A percentile compares a stretch with the other conserved stretches of the same genome.
These are phyloP conservation scores for Rhodinocichla rosea DNA, from an alignment of 2,113 vertebrate species.

Conservation along the genomic window DNA sequence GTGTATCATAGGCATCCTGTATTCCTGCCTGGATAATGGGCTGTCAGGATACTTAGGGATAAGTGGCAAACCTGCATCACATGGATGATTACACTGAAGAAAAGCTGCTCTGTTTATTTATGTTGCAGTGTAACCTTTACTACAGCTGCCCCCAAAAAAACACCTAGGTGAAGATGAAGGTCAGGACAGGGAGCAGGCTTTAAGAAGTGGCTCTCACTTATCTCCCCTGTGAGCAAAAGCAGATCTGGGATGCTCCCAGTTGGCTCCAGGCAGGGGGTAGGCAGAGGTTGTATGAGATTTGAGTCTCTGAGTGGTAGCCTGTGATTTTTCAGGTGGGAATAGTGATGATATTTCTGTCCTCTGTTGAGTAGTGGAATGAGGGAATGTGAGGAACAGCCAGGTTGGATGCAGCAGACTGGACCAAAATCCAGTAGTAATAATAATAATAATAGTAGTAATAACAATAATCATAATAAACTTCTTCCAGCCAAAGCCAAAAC, in stretches of 20 bases:
- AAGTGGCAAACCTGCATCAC: slow-evolving; percentile 9
- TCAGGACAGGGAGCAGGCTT: not conserved
- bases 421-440: not conserved
- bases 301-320: not conserved
- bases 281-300: not conserved
- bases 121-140: not conserved
- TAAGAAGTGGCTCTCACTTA: not conserved
- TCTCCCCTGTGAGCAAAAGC: not conserved
- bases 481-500: not conserved
- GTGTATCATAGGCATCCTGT: not conserved
- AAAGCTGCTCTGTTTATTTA: not conserved
- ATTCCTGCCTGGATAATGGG: slow-evolving; percentile 5
- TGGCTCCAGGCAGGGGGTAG: not conserved
- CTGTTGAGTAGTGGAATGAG: not conserved
- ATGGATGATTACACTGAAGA: not conserved
- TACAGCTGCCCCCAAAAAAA: not conserved
- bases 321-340: not conserved
- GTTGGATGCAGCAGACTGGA: not conserved
- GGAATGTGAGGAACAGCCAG: not conserved
- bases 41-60: slow-evolving; percentile 23
- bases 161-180: not conserved
- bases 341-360: not conserved
- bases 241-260: not conserved
- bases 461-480: not conserved
- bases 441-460: not conserved